Base-by-base conservation (phyloP, 2,888 invertebrate species). In the Chrysolina oricalcia region DNA sequence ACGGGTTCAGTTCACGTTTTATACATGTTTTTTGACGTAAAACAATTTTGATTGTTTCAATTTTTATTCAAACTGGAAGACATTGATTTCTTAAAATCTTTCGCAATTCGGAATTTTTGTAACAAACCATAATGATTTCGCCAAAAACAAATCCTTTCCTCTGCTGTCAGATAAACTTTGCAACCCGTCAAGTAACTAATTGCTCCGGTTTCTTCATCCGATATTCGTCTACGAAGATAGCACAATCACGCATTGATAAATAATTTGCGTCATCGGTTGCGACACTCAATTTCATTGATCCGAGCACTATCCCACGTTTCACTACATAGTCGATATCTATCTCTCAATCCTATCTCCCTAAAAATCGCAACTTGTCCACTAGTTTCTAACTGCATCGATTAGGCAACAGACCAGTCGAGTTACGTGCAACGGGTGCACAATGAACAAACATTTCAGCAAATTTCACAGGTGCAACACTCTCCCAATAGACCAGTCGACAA, bases 331-430 rank as follows among this genome's bases (percentile, higher is more conserved):
- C 35, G 40, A 67, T 67, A 67, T 67, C 67, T 48, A 50, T 67
- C 67, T 48, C 50, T 50, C 50, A 13, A 50, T 48, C 35, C 40
- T 17, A 59, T 59, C 27, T 59, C 59, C 59, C 59, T 67, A 23
- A 50, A 67, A 67, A 66, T 66, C 66, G 23, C 66, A 66, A 23
- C 66, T 67, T 23, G 50, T 67, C 67, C 50, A 35, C 67, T 15
- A 50, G 17, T 67, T 59, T 59, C 59, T 59, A 59, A 59, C 59
- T 59, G 59, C 59, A 59, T 35, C 59, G 27, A 35, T 67, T 50
- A 50, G n/a, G 67, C 50, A 67, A 67, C 17, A 27, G 13, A 67
- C 48, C 17, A 35, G 35, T 13, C 27, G 40, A 23, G 48, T 67
- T 35, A 67, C 50, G 46, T 48, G 27, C 23, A 21, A 23, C 66